Conservation (phyloP, 2,888 invertebrate genomes). For the Magallana nippona region DNA sequence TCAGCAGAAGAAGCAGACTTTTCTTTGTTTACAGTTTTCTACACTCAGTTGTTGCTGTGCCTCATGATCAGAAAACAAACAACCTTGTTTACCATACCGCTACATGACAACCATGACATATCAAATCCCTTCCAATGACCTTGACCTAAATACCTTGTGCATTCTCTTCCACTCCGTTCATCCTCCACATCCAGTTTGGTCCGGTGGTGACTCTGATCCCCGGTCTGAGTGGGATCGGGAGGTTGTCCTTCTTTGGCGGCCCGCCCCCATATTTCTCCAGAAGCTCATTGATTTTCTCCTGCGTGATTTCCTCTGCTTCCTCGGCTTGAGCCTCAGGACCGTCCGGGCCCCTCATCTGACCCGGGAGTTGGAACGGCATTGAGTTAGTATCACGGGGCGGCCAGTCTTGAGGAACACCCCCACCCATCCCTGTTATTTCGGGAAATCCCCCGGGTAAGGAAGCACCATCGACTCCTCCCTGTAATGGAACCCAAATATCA, state of each 20-base stretch:
- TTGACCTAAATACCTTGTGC: slow-evolving; percentile 34
- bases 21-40: no score
- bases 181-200: slow-evolving; percentile 53
- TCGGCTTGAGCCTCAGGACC: neutral
- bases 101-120: neutral
- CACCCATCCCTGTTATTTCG: neutral
- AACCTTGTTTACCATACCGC: no score
- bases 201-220: slow-evolving; percentile 45
- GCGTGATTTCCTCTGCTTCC: slow-evolving; percentile 47
- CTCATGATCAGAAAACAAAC: no score
- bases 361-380: slow-evolving; percentile 33
- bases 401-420: neutral
- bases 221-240: slow-evolving; percentile 41
- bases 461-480: neutral
- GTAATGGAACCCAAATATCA: neutral
- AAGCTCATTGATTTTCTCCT: slow-evolving; percentile 47
- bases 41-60: no score
- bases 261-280: slow-evolving; percentile 48
- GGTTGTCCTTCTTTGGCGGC: slow-evolving; percentile 45
- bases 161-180: slow-evolving; percentile 41
- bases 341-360: neutral
- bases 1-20: no score
- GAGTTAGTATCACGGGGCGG: neutral
- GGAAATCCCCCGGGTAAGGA: neutral
- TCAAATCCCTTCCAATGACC: neutral